These are phyloP conservation scores for Alligator mississippiensis DNA, from an alignment of 2,113 vertebrate species.

Conservation along the genomic window DNA sequence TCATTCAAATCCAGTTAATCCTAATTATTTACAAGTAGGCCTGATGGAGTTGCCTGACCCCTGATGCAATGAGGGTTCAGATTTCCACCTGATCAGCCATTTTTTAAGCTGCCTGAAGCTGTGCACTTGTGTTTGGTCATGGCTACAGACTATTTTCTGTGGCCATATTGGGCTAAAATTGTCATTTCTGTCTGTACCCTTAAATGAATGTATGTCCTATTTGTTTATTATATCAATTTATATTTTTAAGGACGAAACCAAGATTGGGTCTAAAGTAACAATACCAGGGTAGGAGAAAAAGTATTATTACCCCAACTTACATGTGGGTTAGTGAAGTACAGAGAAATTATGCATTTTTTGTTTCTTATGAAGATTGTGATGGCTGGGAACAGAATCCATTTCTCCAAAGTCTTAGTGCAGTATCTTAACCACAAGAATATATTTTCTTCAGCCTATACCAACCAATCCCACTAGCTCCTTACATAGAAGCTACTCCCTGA, in stretches of 20 bases:
- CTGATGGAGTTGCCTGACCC: no score
- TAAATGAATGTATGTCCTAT: neutral
- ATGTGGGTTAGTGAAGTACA: neutral
- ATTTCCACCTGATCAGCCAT: no score
- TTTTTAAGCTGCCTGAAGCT: no score
- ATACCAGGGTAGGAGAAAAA: neutral
- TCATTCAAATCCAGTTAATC: neutral
- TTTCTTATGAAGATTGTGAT: neutral
- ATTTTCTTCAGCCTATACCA: neutral
- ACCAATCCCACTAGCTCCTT: neutral
- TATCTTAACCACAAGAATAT: neutral
- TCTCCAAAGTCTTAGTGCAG: neutral
- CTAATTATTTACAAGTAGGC: neutral
- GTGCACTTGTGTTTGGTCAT: no score
- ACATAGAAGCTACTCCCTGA: neutral
- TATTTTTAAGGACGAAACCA: neutral
- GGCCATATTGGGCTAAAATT: neutral
- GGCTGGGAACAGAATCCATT: neutral
- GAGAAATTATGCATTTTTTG: neutral
- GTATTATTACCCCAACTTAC: neutral
- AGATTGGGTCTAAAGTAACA: neutral
- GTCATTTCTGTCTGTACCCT: neutral
- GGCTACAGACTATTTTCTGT: no score
- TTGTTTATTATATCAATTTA: neutral
- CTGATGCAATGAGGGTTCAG: no score